phyloP scores from a whole-genome alignment of 2,113 vertebrate species.

The Myotis davidii region DNA sequence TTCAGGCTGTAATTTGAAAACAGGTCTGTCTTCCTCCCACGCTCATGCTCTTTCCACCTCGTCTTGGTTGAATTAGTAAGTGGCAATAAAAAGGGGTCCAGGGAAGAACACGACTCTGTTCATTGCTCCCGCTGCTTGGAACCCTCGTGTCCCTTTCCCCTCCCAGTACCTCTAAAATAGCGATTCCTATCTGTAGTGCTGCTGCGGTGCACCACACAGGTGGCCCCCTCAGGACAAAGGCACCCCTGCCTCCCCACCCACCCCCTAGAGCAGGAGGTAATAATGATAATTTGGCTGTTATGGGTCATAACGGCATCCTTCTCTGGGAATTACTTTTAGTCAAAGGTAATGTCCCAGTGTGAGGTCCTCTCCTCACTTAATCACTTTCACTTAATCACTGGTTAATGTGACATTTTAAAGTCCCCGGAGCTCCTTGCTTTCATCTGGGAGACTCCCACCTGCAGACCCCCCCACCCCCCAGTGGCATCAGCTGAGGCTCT shows the following conservation, averaged over 20 bases:
- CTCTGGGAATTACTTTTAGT: not conserved
- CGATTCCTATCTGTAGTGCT: not conserved
- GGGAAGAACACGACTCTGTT: not conserved
- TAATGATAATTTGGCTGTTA: not conserved
- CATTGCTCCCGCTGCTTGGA: not conserved
- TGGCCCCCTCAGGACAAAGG: not conserved
- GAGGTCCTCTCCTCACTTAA: not conserved
- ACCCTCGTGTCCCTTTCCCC: not conserved
- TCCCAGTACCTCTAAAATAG: not conserved
- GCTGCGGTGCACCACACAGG: no score
- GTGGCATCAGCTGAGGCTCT: not conserved
- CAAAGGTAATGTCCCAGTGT: not conserved
- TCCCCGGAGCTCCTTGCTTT: not conserved
- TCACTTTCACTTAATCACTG: not conserved
- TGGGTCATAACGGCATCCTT: not conserved
- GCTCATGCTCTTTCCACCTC: not conserved
- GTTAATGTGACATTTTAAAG: not conserved
- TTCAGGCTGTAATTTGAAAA: not conserved
- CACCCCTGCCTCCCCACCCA: not conserved
- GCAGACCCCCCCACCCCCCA: not conserved
- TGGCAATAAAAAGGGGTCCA: not conserved
- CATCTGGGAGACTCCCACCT: not conserved
- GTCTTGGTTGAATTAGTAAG: not conserved
- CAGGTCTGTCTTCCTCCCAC: not conserved
- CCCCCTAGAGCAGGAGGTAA: not conserved